Evolutionary conservation across 2,888 invertebrate species (phyloP).

Genomic region (Anoplius nigerrimus): DNA sequence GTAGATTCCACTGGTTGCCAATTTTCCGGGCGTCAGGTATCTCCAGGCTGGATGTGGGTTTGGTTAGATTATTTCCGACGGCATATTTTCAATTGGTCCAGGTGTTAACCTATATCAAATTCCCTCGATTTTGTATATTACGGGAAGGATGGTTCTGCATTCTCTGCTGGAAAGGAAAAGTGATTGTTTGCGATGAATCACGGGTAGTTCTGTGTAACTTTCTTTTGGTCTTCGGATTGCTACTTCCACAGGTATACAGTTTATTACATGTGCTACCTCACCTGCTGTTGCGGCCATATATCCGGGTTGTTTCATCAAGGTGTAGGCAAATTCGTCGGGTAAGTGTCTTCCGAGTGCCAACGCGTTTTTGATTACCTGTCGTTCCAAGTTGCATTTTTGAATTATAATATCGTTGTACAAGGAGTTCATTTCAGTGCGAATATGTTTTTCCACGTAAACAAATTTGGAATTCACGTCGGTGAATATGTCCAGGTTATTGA

Average conservation of each 20-base stretch:
- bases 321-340: slow-evolving; percentile 52
- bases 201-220: slow-evolving; percentile 51
- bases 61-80: slow-evolving; percentile 29
- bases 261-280: slow-evolving; percentile 33
- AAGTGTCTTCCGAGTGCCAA: slow-evolving; percentile 38
- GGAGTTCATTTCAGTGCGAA: background rate
- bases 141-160: slow-evolving; percentile 41
- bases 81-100: slow-evolving; percentile 10
- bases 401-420: background rate
- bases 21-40: slow-evolving; percentile 28
- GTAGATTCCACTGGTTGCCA: slow-evolving; percentile 34
- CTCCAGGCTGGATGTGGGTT: slow-evolving; percentile 35
- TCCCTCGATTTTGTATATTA: slow-evolving; percentile 40
- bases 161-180: slow-evolving; percentile 42
- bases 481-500: background rate
- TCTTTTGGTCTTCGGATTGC: slow-evolving; percentile 25
- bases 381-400: background rate
- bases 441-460: background rate
- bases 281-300: slow-evolving; percentile 52
- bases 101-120: slow-evolving; percentile 45
- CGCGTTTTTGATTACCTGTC: background rate
- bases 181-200: slow-evolving; percentile 24
- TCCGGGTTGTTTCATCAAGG: slow-evolving; percentile 48
- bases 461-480: background rate
- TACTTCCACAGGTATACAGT: slow-evolving; percentile 44